Base-by-base conservation (phyloP, 1,140 invertebrate species). In the Zophobas morio region DNA sequence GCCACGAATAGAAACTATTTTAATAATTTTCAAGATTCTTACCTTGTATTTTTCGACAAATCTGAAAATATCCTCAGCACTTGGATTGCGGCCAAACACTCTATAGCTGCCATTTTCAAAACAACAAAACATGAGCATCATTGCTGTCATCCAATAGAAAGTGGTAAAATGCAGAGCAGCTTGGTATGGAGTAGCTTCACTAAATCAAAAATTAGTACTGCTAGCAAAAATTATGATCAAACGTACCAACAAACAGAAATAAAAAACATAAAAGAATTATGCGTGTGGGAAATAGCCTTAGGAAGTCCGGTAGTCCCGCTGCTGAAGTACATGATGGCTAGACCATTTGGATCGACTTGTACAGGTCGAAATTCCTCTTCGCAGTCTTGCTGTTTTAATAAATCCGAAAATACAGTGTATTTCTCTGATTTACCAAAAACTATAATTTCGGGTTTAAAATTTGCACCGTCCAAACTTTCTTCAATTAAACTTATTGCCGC, bases 251-350 rank as follows among this genome's bases (percentile, higher is more conserved):
- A 51, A 20, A 51, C n/a, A 20, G 20, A 20, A 51, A 51, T 51
- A 51, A 2, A 46, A 32, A 60, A 60, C 20, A 66, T 32, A 33
- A 66, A 42, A 66, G 37, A 42, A 20, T 82, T 78, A 78, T 94
- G 92, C 1, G 91, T 91, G 1, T 93, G 81, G 82, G 92, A 89
- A 0, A 93, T 92, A 6, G 93, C 93, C 85, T 95, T 95, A 0
- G 94, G 93, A 39, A 90, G 84, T 47, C 93, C 93, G 47, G 93
- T 94, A 1, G 93, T 94, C 2, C 94, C 94, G 81, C 92, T 94
- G 0, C 93, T 89, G 75, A 85, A 88, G 5, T 88, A 47, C 8
- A 89, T 84, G 0, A 84, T 51, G 2, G 82, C 84, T 0, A 82
- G 86, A 40, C 84, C 81, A n/a, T 78, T n/a, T n/a, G 80, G 37